Conservation (phyloP, 1,140 invertebrate genomes). For the Sipha flava region DNA sequence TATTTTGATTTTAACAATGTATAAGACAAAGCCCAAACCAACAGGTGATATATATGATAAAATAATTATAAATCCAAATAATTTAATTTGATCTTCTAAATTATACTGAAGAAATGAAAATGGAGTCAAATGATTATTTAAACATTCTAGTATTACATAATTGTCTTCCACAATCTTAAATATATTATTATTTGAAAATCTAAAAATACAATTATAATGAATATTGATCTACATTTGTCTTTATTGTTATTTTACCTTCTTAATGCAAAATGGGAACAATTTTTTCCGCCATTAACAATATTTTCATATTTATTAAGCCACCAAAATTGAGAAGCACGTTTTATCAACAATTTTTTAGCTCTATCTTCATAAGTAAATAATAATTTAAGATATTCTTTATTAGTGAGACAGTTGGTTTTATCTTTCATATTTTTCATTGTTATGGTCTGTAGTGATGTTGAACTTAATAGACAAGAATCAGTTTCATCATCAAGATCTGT, state of each 20-base stretch:
- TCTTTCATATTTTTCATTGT: background rate
- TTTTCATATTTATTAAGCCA: background rate
- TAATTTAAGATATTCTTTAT: slow-evolving; percentile 9
- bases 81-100: slow-evolving; percentile 9
- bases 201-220: background rate
- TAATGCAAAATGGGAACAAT: background rate
- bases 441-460: background rate
- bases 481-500: slow-evolving; percentile 1
- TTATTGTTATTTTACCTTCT: background rate
- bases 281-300: background rate
- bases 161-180: slow-evolving; percentile 5
- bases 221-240: background rate
- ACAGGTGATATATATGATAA: slow-evolving; percentile 14
- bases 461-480: background rate
- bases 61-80: background rate
- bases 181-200: background rate
- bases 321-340: background rate
- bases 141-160: background rate
- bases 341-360: background rate
- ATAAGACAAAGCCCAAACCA: background rate
- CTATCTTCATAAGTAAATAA: background rate
- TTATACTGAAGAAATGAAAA: background rate
- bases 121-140: background rate
- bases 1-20: background rate
- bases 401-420: background rate